Percentiles rank a stretch among this genome's conserved stretches.
These are phyloP conservation scores for Pipistrellus pygmaeus DNA, from an alignment of 2,797 vertebrate genomes.

Conservation along the genomic window DNA sequence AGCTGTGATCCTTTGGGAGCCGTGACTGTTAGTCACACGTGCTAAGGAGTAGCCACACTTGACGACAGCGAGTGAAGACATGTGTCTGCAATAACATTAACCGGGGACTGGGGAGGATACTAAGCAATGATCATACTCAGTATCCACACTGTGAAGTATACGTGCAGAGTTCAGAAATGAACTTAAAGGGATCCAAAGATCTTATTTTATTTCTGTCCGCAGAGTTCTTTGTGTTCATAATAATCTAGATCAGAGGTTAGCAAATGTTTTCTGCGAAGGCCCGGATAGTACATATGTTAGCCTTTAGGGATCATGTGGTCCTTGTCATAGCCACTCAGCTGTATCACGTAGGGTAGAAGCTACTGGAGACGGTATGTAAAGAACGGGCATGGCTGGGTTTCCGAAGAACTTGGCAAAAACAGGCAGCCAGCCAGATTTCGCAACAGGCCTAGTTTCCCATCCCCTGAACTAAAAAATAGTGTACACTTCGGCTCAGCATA, in stretches of 20 bases:
- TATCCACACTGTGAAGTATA: fast-evolving
- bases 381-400: neutral
- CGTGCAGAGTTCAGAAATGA: neutral
- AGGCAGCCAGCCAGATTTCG: neutral
- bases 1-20: neutral
- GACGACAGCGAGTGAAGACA: neutral
- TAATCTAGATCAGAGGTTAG: neutral
- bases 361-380: fast-evolving
- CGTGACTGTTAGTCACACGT: fast-evolving
- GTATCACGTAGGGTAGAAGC: no score
- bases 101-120: neutral
- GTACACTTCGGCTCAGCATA: fast-evolving
- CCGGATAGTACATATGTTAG: neutral
- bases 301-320: neutral
- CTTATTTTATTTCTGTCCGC: neutral
- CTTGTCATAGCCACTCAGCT: neutral
- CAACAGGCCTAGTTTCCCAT: neutral
- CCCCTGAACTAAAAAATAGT: neutral
- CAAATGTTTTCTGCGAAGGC: neutral
- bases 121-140: fast-evolving
- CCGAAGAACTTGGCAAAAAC: neutral
- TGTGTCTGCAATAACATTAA: fast-evolving
- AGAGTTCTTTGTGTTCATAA: neutral
- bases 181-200: neutral
- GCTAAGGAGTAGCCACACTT: neutral